Evolutionary conservation across 2,113 vertebrate genomes (phyloP).

Genomic region (Glaucomys volans): DNA sequence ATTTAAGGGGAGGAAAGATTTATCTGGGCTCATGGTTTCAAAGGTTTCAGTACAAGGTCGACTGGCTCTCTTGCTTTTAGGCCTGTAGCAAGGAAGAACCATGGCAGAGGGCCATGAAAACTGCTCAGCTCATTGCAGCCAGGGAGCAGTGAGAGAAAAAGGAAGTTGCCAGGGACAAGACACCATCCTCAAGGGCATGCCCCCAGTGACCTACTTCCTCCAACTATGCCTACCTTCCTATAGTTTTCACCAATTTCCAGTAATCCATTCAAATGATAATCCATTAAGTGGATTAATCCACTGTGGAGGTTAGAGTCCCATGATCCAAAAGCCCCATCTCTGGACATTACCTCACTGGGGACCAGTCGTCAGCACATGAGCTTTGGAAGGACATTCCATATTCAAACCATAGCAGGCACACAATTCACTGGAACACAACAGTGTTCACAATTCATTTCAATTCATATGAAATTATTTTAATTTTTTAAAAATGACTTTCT

Average conservation of each 20-base stretch:
- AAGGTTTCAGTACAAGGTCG: not conserved
- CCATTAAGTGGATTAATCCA: not conserved
- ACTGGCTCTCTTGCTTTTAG: not conserved
- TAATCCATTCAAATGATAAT: not conserved
- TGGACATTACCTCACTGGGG: not conserved
- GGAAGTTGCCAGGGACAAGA: not conserved
- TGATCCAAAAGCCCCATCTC: not conserved
- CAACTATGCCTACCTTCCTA: not conserved
- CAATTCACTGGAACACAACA: not conserved
- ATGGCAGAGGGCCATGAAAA: not conserved
- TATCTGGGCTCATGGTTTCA: not conserved
- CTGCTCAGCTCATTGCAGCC: too few species aligned
- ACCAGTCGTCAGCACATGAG: not conserved
- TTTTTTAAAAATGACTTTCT: not conserved
- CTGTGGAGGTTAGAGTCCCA: not conserved
- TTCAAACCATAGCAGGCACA: not conserved
- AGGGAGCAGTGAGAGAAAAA: not conserved
- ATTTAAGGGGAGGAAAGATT: not conserved
- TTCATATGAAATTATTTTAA: not conserved
- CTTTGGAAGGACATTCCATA: not conserved
- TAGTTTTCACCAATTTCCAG: not conserved
- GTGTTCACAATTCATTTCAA: too few species aligned
- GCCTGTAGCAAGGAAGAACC: not conserved
- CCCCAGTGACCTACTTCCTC: not conserved
- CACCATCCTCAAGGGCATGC: too few species aligned